Evolutionary conservation across 2,113 vertebrate genomes (phyloP).

Genomic region (Misgurnus mizolepis): DNA sequence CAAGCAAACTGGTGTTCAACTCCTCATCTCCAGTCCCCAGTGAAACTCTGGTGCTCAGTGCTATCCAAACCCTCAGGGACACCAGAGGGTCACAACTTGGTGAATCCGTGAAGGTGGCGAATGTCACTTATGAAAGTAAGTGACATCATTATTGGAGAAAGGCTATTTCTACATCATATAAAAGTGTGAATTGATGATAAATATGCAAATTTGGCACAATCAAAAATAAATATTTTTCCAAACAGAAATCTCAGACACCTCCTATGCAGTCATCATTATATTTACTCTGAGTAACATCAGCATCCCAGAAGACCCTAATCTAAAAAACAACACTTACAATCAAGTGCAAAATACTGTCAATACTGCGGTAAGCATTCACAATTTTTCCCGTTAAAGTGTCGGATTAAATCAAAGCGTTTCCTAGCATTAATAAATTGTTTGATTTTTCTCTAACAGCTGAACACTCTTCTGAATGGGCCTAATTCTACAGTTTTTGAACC

Average conservation of each 20-base stretch:
- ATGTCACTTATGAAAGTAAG: constrained; percentile 23
- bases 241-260: constrained; percentile 22
- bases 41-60: background rate
- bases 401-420: background rate
- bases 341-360: background rate
- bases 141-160: background rate
- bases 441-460: background rate
- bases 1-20: background rate
- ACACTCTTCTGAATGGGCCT: background rate
- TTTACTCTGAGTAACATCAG: background rate
- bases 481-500: background rate
- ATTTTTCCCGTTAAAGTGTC: background rate
- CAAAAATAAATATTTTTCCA: background rate
- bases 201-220: background rate
- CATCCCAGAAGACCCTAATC: background rate
- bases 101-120: background rate
- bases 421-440: background rate
- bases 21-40: background rate
- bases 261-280: background rate
- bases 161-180: background rate
- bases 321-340: background rate
- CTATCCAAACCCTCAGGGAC: background rate
- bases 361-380: background rate
- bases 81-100: background rate
- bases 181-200: background rate